Base-by-base conservation (phyloP, 2,797 vertebrate species). In the Malurus splendens region DNA sequence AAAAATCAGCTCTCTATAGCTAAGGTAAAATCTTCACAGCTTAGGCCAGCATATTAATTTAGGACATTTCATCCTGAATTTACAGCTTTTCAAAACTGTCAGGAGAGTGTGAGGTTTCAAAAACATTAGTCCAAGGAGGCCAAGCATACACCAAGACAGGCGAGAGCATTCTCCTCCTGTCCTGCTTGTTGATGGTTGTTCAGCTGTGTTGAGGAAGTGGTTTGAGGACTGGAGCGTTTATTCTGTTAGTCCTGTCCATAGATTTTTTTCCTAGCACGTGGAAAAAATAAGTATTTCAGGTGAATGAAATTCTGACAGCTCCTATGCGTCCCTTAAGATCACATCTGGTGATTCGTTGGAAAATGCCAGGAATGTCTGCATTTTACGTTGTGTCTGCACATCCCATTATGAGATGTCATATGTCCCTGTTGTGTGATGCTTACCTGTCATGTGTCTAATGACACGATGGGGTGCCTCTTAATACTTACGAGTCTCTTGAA, bases 161-260 rank as follows among this genome's bases (percentile, higher is more conserved):
- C 79, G 61, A 75, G 73, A 90, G 90, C 76, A 45, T 82, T 93
- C 14, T 51, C 20, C 24, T 82, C 18, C 79, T 1, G 0, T 71
- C 47, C 42, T 80, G 14, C 55, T 93, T 80, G 68, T 51, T 72
- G 50, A 36, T 93, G 72, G 47, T 90, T 93, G 79, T 82, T 91
- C 55, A 91, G 90, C 87, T 91, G 79, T 87, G 76, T 87, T 50
- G 54, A 85, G 90, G 75, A 93, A 89, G 41, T 48, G 68, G 65
- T 72, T 82, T 2, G 3, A 91, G 65, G 47, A 77, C 55, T 57
- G n/a, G 65, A 82, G 45, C 32, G 27, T 42, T 91, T 82, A 20
- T 89, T 80, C 65, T 87, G 36, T 52, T 65, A 61, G 16, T 82
- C 22, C 41, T 74, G 57, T 88, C 24, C 7, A 5, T 6, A 66